These are phyloP conservation scores for Metaphire vulgaris DNA, from an alignment of 1,140 invertebrate genomes.

Conservation along the genomic window DNA sequence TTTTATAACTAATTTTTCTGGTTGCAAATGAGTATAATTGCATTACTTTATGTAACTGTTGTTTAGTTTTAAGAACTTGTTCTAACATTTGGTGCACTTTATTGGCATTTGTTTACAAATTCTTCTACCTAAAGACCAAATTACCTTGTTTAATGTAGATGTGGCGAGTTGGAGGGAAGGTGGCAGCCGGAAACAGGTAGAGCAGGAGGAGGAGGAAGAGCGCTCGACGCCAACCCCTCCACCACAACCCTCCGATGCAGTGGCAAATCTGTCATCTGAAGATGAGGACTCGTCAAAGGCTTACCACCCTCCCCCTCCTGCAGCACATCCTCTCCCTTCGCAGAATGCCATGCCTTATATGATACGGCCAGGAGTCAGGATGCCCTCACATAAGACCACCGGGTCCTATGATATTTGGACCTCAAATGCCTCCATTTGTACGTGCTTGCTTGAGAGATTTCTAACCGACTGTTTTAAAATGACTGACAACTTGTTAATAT, in stretches of 20 bases:
- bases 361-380: neutral
- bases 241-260: neutral
- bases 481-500: too few species aligned
- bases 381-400: neutral
- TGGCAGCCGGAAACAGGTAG: conserved; percentile 49
- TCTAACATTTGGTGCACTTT: too few species aligned
- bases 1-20: too few species aligned
- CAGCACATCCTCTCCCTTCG: neutral
- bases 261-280: neutral
- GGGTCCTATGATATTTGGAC: neutral
- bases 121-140: too few species aligned
- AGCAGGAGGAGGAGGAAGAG: conserved; percentile 34
- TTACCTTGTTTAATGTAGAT: too few species aligned
- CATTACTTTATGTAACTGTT: too few species aligned
- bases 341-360: neutral
- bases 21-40: too few species aligned
- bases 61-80: too few species aligned
- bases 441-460: too few species aligned
- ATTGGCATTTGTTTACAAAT: too few species aligned
- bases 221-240: neutral
- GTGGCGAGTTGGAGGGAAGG: conserved; percentile 53
- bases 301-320: neutral
- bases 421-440: conserved; percentile 1
- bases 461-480: too few species aligned
- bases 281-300: neutral